Evolutionary conservation across 2,888 invertebrate species (phyloP), one percentile per base, ranked within the genome.

Genomic region (Onchidella celtica): DNA sequence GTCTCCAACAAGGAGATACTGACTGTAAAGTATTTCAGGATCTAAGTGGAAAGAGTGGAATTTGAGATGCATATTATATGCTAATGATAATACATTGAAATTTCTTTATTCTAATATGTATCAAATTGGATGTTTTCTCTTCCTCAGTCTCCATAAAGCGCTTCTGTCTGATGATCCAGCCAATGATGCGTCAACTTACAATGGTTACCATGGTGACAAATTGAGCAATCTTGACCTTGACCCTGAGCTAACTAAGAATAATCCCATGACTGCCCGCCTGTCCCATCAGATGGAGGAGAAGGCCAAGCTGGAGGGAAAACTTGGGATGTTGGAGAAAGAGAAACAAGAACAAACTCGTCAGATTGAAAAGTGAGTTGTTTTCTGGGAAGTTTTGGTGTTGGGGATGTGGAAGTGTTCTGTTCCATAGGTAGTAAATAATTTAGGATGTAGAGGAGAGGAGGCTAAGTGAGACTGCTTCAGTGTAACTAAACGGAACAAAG

Each of bases 101-200:
- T n/a, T n/a, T n/a, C n/a, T n/a, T n/a, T n/a, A n/a, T n/a, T n/a
- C n/a, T n/a, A n/a, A n/a, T n/a, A n/a, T n/a, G n/a, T n/a, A n/a
- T n/a, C n/a, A n/a, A n/a, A n/a, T n/a, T n/a, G n/a, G n/a, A n/a
- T n/a, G n/a, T n/a, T n/a, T n/a, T n/a, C n/a, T n/a, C n/a, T n/a
- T n/a, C n/a, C 57, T 57, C 79, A 79, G 79, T 14, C 55, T 72
- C 14, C 70, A 79, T 11, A 79, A 79, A 29, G 79, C 79, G 17
- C 34, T 77, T 11, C 24, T 77, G 2, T 55, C 68, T n/a, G 68
- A 77, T 34, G 68, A 68, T 24, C 68, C 77, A 66, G 32, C 34
- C 55, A 77, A 77, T 36, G 32, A 77, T 17, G 24, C 36, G 27
- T 63, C 36, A 24, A 9, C 47, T n/a, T 40, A 40, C 29, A 38